Base-by-base conservation (phyloP, 2,888 invertebrate species). In the Metacarcinus magister region DNA sequence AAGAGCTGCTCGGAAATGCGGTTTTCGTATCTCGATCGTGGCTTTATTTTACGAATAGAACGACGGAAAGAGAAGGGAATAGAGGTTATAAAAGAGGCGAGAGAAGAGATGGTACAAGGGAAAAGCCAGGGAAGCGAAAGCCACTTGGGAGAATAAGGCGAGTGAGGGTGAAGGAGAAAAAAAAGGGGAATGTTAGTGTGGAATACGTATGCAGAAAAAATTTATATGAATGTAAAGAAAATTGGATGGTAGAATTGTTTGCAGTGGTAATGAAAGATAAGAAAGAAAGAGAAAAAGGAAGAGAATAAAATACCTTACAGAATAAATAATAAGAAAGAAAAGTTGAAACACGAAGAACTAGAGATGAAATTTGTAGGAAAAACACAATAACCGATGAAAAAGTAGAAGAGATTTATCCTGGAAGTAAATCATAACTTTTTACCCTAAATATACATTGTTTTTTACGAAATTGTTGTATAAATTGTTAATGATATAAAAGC, bases 1-100 rank as follows among this genome's bases (percentile, higher is more conserved):
- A 82, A 82, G 82, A 82, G 82, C 16, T 82, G 28, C 32, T 82
- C 32, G 82, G 82, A 82, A 75, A 82, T 82, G 82, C 28, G 82
- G 82, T 32, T 32, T 82, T 28, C 5, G 82, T 82, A 32, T 23
- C 32, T 82, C 16, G 82, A 82, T 82, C 82, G n/a, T 3, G 28
- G 32, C 32, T 82, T 82, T 82, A 82, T 32, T 82, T 82, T 32
- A 32, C 13, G 82, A 32, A 32, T 32, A 32, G 23, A 32, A 8
- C 32, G 32, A 32, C 28, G 16, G 32, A 13, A 82, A 82, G 82
- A 82, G 13, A 32, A 7, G 82, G 16, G 8, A 82, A 32, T 10
- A 8, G 23, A 75, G 82, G 32, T 13, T 32, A 82, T 32, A 32
- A 82, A 82, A 82, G 8, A 13, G 10, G 23, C 0, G 75, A 75